Evolutionary conservation across 2,888 invertebrate species (phyloP), one percentile per base, ranked within the genome.

Genomic region (Gryllus longicercus): DNA sequence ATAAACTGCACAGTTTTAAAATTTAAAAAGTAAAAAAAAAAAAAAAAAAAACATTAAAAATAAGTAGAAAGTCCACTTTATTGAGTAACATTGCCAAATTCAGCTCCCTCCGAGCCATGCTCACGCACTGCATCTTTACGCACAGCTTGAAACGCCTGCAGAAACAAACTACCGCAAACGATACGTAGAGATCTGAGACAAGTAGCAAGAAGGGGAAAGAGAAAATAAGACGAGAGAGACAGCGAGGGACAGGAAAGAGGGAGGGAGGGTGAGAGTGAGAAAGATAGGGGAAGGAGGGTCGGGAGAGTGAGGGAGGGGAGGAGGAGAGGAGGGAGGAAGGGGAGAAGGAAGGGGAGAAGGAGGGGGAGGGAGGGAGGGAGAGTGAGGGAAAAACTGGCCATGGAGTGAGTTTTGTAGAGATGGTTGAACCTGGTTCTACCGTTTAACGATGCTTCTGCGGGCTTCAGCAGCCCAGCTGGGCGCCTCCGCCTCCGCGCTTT

Each of bases 181-280:
- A 21, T 21, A 21, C 21, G 21, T 21, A 21, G 21, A 21, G 21
- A 21, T 21, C 21, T 21, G 21, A 51, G 74, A 63, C n/a, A 2
- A 11, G 74, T 51, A 63, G 74, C 18, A n/a, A 11, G 23, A 79
- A 50, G 49, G 74, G 74, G 8, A n/a, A 78, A 78, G 78, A 63
- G 4, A 63, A 25, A 78, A n/a, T n/a, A 4, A 63, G n/a, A 0
- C 4, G 10, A 16, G n/a, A 78, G 78, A 78, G 50, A 78, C 2
- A 78, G 3, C 3, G 0, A 5, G 49, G 4, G 8, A 5, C 1
- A 78, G 8, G 11, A 3, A 78, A 2, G 0, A 5, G n/a, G 11
- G 21, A 78, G 8, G 10, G 18, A 10, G 4, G 49, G 50, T 5
- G 78, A 78, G n/a, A 25, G 25, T 25, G 21, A 21, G 21, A 25